phyloP scores from a whole-genome alignment of 2,113 vertebrate species.

The Miniopterus natalensis region DNA sequence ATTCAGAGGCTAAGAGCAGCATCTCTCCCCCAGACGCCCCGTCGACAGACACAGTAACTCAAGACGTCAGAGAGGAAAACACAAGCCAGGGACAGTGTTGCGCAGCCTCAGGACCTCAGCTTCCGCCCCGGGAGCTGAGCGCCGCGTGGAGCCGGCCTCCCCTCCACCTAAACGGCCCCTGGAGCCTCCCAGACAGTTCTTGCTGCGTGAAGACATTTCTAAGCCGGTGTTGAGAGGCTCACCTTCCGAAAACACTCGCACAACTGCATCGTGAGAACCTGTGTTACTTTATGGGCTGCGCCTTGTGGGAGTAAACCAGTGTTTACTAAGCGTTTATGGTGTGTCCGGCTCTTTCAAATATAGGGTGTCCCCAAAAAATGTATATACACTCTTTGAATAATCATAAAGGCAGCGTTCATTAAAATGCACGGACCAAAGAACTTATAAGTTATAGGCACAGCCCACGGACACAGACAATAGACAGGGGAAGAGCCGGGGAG shows the following conservation, averaged over 20 bases:
- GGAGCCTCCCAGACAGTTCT: background rate
- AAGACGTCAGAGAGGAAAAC: background rate
- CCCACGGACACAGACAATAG: no score
- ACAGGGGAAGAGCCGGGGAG: no score
- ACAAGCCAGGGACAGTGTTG: background rate
- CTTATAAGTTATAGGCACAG: no score
- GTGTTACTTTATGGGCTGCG: background rate
- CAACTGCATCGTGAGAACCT: background rate
- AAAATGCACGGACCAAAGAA: no score
- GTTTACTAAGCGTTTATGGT: constrained; percentile 22
- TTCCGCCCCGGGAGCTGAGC: background rate
- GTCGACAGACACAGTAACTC: background rate
- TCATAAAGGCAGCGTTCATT: no score
- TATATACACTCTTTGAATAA: no score
- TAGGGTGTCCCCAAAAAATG: no score
- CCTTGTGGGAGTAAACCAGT: background rate
- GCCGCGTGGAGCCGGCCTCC: background rate
- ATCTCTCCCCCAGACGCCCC: no score
- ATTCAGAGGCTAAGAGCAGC: no score
- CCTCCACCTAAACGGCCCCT: background rate
- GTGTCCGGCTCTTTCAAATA: constrained; percentile 33
- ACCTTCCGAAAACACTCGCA: background rate
- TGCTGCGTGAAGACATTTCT: background rate
- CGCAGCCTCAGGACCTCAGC: background rate
- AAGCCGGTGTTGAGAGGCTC: background rate